Evolutionary conservation across 1,140 invertebrate genomes (phyloP).

Genomic region (Zaprionus capensis): DNA sequence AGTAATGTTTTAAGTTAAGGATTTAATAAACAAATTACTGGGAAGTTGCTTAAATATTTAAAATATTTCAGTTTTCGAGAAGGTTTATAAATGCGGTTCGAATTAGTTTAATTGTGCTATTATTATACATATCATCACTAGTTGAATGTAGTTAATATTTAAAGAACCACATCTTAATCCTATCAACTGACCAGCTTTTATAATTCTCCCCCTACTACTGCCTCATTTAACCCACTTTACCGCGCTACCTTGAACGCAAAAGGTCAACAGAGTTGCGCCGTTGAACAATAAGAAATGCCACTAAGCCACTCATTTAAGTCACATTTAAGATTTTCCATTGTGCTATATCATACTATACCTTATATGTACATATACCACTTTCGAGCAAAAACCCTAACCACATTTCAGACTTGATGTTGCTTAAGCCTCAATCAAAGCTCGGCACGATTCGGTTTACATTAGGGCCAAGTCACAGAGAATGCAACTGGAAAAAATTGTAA

Average conservation of each 20-base stretch:
- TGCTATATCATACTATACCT: not conserved
- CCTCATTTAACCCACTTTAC: not conserved
- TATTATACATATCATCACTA: not conserved
- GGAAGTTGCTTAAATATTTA: not conserved
- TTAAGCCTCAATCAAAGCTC: constrained; percentile 13
- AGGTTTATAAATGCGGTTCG: too few species aligned
- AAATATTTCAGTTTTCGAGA: too few species aligned
- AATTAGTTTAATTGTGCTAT: too few species aligned
- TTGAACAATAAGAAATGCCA: constrained; percentile 3
- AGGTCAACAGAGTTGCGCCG: constrained; percentile 1
- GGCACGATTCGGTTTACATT: constrained; percentile 10
- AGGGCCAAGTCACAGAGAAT: constrained; percentile 11
- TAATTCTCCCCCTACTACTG: not conserved
- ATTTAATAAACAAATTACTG: not conserved
- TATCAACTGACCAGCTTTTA: not conserved
- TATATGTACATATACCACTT: not conserved
- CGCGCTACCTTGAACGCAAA: constrained; percentile 6
- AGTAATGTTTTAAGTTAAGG: not conserved
- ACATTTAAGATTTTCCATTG: constrained; percentile 9
- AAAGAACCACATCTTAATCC: not conserved
- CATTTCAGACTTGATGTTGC: not conserved
- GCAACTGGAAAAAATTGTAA: constrained; percentile 29
- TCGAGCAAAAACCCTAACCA: constrained; percentile 3
- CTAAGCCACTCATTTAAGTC: constrained; percentile 7
- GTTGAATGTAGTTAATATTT: not conserved